Base-by-base conservation (phyloP, 1,140 invertebrate genomes). In the Drosophila varians region DNA sequence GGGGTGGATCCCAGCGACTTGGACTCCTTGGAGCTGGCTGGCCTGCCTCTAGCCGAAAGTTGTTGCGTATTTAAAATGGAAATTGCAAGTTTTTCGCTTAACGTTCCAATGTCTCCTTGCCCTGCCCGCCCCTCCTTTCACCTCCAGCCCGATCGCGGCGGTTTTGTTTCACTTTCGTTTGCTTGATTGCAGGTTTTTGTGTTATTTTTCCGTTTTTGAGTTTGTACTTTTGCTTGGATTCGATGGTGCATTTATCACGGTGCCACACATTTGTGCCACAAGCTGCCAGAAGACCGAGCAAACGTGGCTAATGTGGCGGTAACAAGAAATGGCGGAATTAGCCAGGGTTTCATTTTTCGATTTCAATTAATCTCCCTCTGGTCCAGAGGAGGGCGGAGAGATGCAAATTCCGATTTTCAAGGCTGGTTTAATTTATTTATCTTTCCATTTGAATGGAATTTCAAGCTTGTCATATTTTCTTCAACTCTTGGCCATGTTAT, bases 131-230 rank as follows among this genome's bases (percentile, higher is more conserved):
- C 38, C 18, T 40, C 34, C 38, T 55, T 28, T 57, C 31, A 23
- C 19, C 25, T 34, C 11, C 31, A 40, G 54, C 40, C 70, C 56
- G 21, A 2, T 21, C 21, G 4, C 76, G 80, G 76, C 82, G 61
- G 69, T 87, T 87, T 87, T 87, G 82, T 87, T 87, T 87, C 82
- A 87, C 82, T 87, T 87, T 87, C 82, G 82, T 87, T 87, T 82
- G 79, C 73, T 70, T 87, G 82, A 87, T 87, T 87, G 82, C 74
- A 66, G 82, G 76, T 86, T 86, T 86, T 78, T 84, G 36, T 38
- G 25, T 16, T 38, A 16, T 48, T 57, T 21, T 43, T 43, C 25
- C 40, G 40, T 31, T 71, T 71, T 70, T 45, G 18, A 43, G 25
- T 28, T 55, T 28, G 21, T 21, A 45, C 25, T 55, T 36, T 55